A percentile compares a stretch with the other conserved stretches of the same genome.
These are phyloP conservation scores for Mythimna albipuncta DNA, from an alignment of 2,888 invertebrate genomes.

Conservation along the genomic window DNA sequence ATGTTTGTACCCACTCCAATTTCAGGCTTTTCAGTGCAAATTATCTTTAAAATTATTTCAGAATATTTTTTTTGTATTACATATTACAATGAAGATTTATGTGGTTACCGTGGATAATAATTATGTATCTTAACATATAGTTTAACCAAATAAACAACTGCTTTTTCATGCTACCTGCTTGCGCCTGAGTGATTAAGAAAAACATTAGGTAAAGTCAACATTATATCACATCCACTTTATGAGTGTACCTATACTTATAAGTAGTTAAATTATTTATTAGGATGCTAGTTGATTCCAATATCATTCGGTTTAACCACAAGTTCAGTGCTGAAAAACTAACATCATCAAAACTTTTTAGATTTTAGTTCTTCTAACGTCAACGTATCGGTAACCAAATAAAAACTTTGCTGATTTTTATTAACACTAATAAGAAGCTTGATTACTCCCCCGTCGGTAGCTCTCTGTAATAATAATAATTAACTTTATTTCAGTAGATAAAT, in stretches of 20 bases:
- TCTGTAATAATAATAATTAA: too few relatives aligned
- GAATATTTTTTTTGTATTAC: too few relatives aligned
- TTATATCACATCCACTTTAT: too few relatives aligned
- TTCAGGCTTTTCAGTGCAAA: constrained; percentile 1
- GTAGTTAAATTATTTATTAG: too few relatives aligned
- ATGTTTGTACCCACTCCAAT: neutral
- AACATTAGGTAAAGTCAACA: too few relatives aligned
- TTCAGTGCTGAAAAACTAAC: neutral
- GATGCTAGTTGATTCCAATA: neutral
- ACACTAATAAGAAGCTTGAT: neutral
- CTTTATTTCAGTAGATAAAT: too few relatives aligned
- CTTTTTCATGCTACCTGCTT: neutral
- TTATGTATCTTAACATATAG: too few relatives aligned
- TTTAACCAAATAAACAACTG: too few relatives aligned
- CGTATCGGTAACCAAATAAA: neutral
- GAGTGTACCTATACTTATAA: too few relatives aligned
- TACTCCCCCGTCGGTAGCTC: neutral
- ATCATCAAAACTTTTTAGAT: neutral
- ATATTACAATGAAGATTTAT: too few relatives aligned
- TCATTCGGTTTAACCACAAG: neutral
- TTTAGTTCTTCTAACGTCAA: neutral
- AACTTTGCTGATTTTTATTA: neutral
- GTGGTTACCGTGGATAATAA: too few relatives aligned
- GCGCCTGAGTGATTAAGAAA: neutral
- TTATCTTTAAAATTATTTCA: neutral